A percentile compares a stretch with the other conserved stretches of the same genome.
Evolutionary conservation across 2,888 invertebrate species (phyloP).

Genomic region (Adelphocoris suturalis): DNA sequence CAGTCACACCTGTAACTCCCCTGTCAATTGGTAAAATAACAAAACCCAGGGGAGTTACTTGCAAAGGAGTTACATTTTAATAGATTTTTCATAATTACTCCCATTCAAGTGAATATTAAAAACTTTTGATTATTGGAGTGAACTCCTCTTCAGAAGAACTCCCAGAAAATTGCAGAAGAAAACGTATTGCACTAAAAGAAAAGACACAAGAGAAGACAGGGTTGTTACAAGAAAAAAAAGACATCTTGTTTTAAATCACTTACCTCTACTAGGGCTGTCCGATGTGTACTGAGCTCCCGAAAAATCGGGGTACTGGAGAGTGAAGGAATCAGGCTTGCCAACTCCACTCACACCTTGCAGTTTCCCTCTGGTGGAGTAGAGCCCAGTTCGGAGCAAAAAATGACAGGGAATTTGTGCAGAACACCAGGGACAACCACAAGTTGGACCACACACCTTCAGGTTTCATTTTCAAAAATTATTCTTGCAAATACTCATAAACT

Average conservation of each 20-base stretch:
- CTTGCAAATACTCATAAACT: constrained; percentile 29
- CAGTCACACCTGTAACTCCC: too few species aligned
- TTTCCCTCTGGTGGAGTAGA: not conserved
- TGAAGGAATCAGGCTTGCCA: not conserved
- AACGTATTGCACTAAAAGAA: not conserved
- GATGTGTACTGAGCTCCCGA: constrained; percentile 5
- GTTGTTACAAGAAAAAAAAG: not conserved
- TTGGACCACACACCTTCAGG: not conserved
- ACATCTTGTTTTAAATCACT: constrained; percentile 22
- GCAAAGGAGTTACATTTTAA: constrained; percentile 41
- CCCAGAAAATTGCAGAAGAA: not conserved
- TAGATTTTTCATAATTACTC: constrained; percentile 14
- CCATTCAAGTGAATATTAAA: constrained; percentile 24
- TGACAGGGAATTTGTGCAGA: not conserved
- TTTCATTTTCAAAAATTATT: constrained; percentile 31
- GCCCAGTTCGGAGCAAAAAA: not conserved
- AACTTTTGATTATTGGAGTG: not conserved
- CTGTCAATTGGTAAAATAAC: too few species aligned
- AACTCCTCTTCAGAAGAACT: not conserved
- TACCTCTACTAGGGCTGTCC: not conserved
- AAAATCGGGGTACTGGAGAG: constrained; percentile 1
- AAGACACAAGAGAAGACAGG: constrained; percentile 8
- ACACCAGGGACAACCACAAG: constrained; percentile 5
- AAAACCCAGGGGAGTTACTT: too few species aligned
- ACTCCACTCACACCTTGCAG: not conserved